Percentiles rank a stretch among this genome's conserved stretches.
These are phyloP conservation scores for Drosophila meridiana DNA, from an alignment of 2,888 invertebrate species.

Conservation along the genomic window DNA sequence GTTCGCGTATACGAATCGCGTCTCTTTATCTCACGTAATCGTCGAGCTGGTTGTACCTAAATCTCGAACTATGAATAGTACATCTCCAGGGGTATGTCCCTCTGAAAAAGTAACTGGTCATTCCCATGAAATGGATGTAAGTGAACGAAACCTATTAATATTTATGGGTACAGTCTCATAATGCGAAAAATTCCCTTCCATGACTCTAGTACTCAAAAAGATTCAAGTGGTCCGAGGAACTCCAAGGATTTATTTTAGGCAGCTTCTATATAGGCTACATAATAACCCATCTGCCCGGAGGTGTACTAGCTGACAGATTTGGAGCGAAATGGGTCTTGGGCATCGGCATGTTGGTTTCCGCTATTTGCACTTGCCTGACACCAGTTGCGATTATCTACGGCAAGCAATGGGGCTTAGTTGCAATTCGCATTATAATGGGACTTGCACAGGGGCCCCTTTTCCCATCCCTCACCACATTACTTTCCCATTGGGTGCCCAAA, in stretches of 20 bases:
- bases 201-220: slow-evolving; percentile 12
- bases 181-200: neutral
- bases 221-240: slow-evolving; percentile 89
- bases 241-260: slow-evolving; percentile 90
- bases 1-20: slow-evolving; percentile 90
- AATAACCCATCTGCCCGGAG: slow-evolving; percentile 92
- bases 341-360: slow-evolving; percentile 90
- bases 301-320: slow-evolving; percentile 90
- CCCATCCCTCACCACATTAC: slow-evolving; percentile 91
- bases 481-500: slow-evolving; percentile 92
- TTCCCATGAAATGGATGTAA: neutral
- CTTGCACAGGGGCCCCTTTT: slow-evolving; percentile 93
- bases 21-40: slow-evolving; percentile 88
- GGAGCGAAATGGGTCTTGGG: slow-evolving; percentile 93
- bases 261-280: slow-evolving; percentile 94
- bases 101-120: neutral
- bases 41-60: slow-evolving; percentile 85
- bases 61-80: slow-evolving; percentile 2
- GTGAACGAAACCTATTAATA: neutral
- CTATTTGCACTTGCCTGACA: slow-evolving; percentile 70
- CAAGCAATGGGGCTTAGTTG: slow-evolving; percentile 87
- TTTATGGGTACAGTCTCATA: neutral
- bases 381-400: slow-evolving; percentile 23
- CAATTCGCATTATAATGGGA: slow-evolving; percentile 90
- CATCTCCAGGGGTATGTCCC: slow-evolving; percentile 10